phyloP scores from a whole-genome alignment of 2,113 vertebrate genomes.

The Podarcis cretensis region DNA sequence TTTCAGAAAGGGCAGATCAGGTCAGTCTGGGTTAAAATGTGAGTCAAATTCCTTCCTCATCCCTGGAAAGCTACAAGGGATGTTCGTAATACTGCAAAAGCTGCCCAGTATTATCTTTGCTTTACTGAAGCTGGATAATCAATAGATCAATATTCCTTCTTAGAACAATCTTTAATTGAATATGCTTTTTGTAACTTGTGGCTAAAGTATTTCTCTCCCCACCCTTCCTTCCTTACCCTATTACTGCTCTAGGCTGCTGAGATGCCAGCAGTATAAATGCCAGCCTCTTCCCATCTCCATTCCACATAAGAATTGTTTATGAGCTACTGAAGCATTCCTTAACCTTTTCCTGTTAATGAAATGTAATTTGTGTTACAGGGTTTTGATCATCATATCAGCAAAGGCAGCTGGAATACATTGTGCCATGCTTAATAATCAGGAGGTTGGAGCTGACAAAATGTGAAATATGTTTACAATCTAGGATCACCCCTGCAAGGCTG shows the following conservation, averaged over 20 bases:
- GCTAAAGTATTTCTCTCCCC: constrained; percentile 20
- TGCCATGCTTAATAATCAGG: neutral
- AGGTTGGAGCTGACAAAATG: constrained; percentile 28
- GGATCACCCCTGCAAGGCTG: constrained; percentile 2
- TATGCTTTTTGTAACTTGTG: constrained; percentile 49
- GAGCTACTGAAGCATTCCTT: constrained; percentile 42
- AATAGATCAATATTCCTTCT: constrained; percentile 25
- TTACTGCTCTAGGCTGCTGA: constrained; percentile 31
- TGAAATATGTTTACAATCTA: constrained; percentile 22
- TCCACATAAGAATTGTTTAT: constrained; percentile 33
- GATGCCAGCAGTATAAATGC: constrained; percentile 41
- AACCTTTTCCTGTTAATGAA: constrained; percentile 45
- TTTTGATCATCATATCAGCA: constrained; percentile 51
- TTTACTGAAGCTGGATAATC: neutral
- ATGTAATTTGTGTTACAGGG: constrained; percentile 36
- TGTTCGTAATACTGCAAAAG: neutral
- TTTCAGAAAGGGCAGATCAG: too few relatives aligned
- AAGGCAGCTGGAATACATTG: constrained; percentile 37
- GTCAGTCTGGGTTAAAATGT: too few relatives aligned
- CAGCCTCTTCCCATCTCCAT: constrained; percentile 26
- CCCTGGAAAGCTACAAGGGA: neutral
- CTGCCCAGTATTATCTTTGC: constrained; percentile 31
- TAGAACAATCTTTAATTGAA: constrained; percentile 32
- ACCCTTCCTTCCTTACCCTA: constrained; percentile 14
- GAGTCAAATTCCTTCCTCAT: neutral